Base-by-base conservation (phyloP, 1,140 invertebrate species). In the Euwallacea similis region DNA sequence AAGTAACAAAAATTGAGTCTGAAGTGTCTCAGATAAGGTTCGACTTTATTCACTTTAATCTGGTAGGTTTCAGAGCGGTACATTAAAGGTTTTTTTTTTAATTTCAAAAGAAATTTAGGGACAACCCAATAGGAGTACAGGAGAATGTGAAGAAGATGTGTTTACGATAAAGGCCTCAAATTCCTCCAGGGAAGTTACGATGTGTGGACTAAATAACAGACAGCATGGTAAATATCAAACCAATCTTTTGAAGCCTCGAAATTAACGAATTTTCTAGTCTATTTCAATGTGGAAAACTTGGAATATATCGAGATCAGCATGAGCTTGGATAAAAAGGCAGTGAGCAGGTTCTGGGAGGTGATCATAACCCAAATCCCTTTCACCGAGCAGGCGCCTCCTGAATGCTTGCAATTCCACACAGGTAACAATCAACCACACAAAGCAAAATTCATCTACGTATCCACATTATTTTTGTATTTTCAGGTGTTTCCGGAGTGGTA, bases 191-290 rank as follows among this genome's bases (percentile, higher is more conserved):
- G 85, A 87, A 15, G 85, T 93, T 44, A 87, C 84, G 13, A 65
- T 94, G 3, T 94, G 93, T 77, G 92, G 93, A 6, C 88, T 91
- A 78, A 94, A 94, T 76, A 92, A 89, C 76, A 92, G 91, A 41
- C 92, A 94, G 76, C 92, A 94, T 75, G 84, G 92, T 93, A 80
- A 73, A n/a, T 15, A 33, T 50, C 9, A 3, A 64, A 0, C 10
- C 0, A 43, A 15, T 7, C 21, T 3, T 11, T 11, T 6, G 13
- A 2, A 50, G 13, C 6, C 2, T 2, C 9, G 46, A 3, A 7
- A 50, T 11, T 13, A 3, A 11, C 9, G 13, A 50, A 11, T 10
- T 13, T 50, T 50, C 46, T 76, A 91, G 89, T 90, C 44, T 91
- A 90, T 77, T 86, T 88, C 75, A 88, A 91, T 76, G 84, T 90